Conservation (phyloP, 2,888 invertebrate species). For the Tetragonisca angustula region DNA sequence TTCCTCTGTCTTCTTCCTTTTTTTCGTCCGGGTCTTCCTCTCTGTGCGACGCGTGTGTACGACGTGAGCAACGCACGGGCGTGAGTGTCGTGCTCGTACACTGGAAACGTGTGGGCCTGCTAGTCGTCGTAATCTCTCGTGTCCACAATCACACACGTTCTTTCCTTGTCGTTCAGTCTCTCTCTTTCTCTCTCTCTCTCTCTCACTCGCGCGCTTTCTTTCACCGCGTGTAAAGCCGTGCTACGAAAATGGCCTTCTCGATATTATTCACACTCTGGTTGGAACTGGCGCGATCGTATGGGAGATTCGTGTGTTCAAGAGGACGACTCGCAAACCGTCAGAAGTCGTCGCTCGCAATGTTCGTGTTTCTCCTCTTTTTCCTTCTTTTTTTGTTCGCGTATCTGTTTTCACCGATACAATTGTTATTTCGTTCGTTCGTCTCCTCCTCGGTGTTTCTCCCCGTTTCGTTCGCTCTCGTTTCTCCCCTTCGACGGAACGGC, state of each 20-base stretch:
- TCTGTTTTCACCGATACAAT: slow-evolving; percentile 23
- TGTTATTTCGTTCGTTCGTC: slow-evolving; percentile 61
- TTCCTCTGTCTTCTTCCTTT: slow-evolving; percentile 23
- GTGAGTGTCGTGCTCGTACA: slow-evolving; percentile 48
- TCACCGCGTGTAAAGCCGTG: slow-evolving; percentile 47
- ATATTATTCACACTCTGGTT: slow-evolving; percentile 51
- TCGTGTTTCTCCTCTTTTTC: slow-evolving; percentile 36
- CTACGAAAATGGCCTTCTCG: slow-evolving; percentile 63
- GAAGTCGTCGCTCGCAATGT: slow-evolving; percentile 48
- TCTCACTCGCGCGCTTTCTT: slow-evolving; percentile 55
- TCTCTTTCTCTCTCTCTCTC: background rate
- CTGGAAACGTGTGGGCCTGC: slow-evolving; percentile 52
- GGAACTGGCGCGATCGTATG: slow-evolving; percentile 27
- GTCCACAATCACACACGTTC: slow-evolving; percentile 46
- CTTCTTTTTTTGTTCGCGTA: slow-evolving; percentile 17
- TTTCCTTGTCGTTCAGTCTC: slow-evolving; percentile 42
- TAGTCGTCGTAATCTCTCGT: slow-evolving; percentile 53
- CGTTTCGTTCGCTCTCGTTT: slow-evolving; percentile 46
- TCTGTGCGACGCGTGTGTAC: slow-evolving; percentile 24
- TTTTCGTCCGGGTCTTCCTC: slow-evolving; percentile 15
- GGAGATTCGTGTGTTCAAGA: slow-evolving; percentile 46
- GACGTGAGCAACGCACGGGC: slow-evolving; percentile 32
- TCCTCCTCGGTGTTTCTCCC: slow-evolving; percentile 28
- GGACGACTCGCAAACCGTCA: slow-evolving; percentile 49
- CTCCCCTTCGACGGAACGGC: slow-evolving; percentile 50